Conservation (phyloP, 1,140 invertebrate species). For the Neodiprion pinetum region DNA sequence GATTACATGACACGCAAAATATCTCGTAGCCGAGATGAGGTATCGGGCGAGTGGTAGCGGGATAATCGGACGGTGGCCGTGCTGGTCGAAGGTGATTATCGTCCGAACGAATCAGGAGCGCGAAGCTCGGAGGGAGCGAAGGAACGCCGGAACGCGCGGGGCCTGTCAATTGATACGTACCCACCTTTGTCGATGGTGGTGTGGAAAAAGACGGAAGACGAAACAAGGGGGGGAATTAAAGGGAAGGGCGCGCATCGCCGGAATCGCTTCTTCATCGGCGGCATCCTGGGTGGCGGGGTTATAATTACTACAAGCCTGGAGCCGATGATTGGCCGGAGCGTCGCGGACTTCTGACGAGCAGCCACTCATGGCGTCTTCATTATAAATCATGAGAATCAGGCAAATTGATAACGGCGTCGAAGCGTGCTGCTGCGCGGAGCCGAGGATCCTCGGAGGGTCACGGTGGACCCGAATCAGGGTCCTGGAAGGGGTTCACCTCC, state of each 20-base stretch:
- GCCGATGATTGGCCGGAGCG: slow-evolving; percentile 28
- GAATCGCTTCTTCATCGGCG: slow-evolving; percentile 9
- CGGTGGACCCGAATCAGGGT: slow-evolving; percentile 4
- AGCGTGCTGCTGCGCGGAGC: slow-evolving; percentile 38
- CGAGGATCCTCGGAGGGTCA: slow-evolving; percentile 18
- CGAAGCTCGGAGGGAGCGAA: neutral
- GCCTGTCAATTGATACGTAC: neutral
- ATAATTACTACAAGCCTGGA: slow-evolving; percentile 37
- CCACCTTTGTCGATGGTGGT: neutral
- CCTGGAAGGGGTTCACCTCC: slow-evolving; percentile 38
- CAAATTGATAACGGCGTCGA: slow-evolving; percentile 49
- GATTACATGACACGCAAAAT: slow-evolving; percentile 15
- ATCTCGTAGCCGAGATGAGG: neutral
- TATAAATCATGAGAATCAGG: slow-evolving; percentile 46
- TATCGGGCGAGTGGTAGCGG: slow-evolving; percentile 4
- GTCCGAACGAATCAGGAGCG: slow-evolving; percentile 1
- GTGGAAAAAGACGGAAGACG: neutral
- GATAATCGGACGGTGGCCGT: neutral
- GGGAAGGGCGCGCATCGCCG: neutral
- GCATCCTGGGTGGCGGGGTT: slow-evolving; percentile 39
- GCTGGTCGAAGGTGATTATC: slow-evolving; percentile 10
- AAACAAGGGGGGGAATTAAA: neutral
- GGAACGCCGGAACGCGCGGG: neutral
- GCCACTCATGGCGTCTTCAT: slow-evolving; percentile 41
- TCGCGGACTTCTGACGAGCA: slow-evolving; percentile 30